Percentiles rank a stretch among this genome's conserved stretches.
These are phyloP conservation scores for Philereme vetulata DNA, from an alignment of 2,888 invertebrate species.

Conservation along the genomic window DNA sequence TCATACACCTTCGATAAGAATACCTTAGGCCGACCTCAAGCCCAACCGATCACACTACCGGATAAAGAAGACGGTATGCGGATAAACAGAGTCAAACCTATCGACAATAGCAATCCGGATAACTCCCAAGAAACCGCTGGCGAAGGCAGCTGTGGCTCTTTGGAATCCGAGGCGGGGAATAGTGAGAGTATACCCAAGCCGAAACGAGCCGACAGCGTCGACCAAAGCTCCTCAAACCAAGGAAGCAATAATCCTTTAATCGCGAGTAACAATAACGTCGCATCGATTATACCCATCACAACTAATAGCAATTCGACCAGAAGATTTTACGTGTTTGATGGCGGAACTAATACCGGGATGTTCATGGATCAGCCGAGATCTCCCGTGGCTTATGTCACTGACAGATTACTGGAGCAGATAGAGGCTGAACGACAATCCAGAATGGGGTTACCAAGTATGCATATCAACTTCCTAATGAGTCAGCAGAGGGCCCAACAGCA, in stretches of 20 bases:
- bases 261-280: constrained; percentile 75
- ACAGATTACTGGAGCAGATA: constrained; percentile 77
- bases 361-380: constrained; percentile 73
- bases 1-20: constrained; percentile 92
- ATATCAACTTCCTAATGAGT: constrained; percentile 75
- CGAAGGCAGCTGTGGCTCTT: constrained; percentile 78
- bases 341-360: constrained; percentile 62
- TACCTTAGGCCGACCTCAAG: constrained; percentile 81
- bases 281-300: constrained; percentile 74
- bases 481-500: constrained; percentile 69
- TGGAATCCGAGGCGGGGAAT: constrained; percentile 74
- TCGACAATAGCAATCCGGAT: constrained; percentile 60
- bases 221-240: constrained; percentile 79
- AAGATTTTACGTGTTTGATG: constrained; percentile 77
- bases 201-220: constrained; percentile 72
- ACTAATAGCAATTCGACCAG: constrained; percentile 66
- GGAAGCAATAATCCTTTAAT: constrained; percentile 79
- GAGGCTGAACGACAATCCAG: constrained; percentile 75
- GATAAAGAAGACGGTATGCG: constrained; percentile 63
- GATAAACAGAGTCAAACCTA: constrained; percentile 57
- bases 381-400: constrained; percentile 76
- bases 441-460: constrained; percentile 79
- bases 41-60: constrained; percentile 66
- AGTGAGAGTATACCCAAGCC: constrained; percentile 66
- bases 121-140: constrained; percentile 70